Evolutionary conservation across 2,113 vertebrate genomes (phyloP), one percentile per base, ranked within the genome.

Genomic region (Rhombomys opimus): DNA sequence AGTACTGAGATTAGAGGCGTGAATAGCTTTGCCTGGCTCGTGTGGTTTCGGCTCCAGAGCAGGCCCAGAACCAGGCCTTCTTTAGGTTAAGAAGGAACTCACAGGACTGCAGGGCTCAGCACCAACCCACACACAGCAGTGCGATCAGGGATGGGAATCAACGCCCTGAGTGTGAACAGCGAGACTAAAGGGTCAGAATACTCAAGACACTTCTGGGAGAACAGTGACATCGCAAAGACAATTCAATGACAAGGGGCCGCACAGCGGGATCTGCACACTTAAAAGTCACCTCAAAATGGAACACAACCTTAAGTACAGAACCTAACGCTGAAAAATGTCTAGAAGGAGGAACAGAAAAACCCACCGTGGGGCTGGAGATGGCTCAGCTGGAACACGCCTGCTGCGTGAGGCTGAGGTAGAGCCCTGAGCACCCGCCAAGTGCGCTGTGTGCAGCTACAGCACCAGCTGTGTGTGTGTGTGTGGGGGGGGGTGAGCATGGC

Each of bases 131-230:
- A 41, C 82, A 84, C 93, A 89, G 86, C 46, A 73, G 50, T 82
- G 30, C 32, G 32, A 87, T 52, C 17, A 59, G 38, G 41, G 38
- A 52, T 87, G 59, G 32, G 81, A 93, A 65, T 18, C 81, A 30
- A 13, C 23, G 41, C n/a, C 59, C 78, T n/a, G 78, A 81, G 18
- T 23, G 14, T 59, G 20, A 12, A 35, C 3, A 18, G 35, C 3
- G 22, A 35, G 30, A 78, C 2, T 25, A 54, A 91, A 52, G 63
- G 61, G 89, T 18, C 8, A 7, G 4, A 85, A 68, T 61, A 54
- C 38, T 61, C 87, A n/a, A 82, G 76, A 93, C n/a, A 67, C 91
- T 77, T 93, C 54, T 67, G 23, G 70, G 81, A 91, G 6, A 91
- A 2, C 25, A 77, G 89, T 27, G 54, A 67, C 65, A 41, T 46